Base-by-base conservation (phyloP, 2,113 vertebrate genomes). In the Macaca fascicularis region DNA sequence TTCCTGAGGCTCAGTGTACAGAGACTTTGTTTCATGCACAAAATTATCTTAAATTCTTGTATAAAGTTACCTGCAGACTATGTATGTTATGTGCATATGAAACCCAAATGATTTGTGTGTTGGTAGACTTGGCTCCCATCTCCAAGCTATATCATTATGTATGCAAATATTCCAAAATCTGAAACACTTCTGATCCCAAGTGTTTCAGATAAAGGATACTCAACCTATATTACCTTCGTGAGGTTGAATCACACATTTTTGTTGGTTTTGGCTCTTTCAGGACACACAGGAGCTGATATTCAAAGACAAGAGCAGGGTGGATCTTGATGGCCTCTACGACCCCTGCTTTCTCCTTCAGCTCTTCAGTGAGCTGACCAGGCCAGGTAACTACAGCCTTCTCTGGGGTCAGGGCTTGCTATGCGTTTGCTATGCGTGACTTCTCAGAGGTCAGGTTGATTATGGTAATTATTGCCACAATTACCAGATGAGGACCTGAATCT, bases 321-420 rank as follows among this genome's bases (percentile, higher is more conserved):
- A 98, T 74, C 97, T 98, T 3, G 90, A 96, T 50, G 97, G 97
- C 94, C 97, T 99, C 55, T 99, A 99, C 0, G 99, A 99, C 97
- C 99, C 99, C 9, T 99, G 99, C 98, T 99, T 99, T 96, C 99
- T 99, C 0, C 97, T 99, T 55, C 99, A 99, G 69, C 99, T 99
- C 16, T 99, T 99, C 90, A 99, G 99, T 90, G 98, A 99, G 97
- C 98, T 99, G 59, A 99, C 99, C 90, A 98, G 98, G 89, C 99
- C 99, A 99, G 99, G 99, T 99, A 98, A 98, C 85, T 2, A 6
- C n/a, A 5, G 12, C 82, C 25, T 78, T 97, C 32, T 8, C 75
- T 7, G 27, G 57, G 48, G 38, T 5, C 9, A 32, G 1, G 40
- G 5, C 19, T 35, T 32, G 9, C 43, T 16, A 0, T 8, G 61